A percentile compares a stretch with the other conserved stretches of the same genome.
These are phyloP conservation scores for Triops cancriformis DNA, from an alignment of 1,140 invertebrate genomes.

Conservation along the genomic window DNA sequence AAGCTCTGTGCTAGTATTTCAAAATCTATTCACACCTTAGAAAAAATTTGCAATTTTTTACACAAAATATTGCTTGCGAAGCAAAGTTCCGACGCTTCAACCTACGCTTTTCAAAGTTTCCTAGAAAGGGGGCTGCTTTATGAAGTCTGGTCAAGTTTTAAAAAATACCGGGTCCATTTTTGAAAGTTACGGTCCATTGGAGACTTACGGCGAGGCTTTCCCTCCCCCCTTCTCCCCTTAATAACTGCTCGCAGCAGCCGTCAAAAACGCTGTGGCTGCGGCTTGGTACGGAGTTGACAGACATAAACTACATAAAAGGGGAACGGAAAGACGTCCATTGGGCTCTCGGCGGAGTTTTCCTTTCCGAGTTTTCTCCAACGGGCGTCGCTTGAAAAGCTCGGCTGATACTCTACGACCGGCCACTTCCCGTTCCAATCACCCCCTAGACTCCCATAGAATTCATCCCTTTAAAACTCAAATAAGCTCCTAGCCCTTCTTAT, in stretches of 20 bases:
- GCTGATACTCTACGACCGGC: conserved; percentile 4
- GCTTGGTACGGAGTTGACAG: background rate
- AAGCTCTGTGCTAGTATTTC: background rate
- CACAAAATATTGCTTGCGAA: too few species aligned
- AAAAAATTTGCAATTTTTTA: too few species aligned
- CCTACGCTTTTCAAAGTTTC: background rate
- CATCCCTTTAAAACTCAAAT: conserved; percentile 6
- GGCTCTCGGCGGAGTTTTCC: conserved; percentile 1
- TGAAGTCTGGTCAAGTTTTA: background rate
- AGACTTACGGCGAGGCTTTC: background rate
- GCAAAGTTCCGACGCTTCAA: background rate
- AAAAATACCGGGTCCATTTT: background rate
- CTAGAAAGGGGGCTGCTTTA: background rate
- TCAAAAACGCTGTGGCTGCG: conserved; percentile 3
- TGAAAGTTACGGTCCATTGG: conserved; percentile 6
- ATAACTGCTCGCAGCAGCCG: conserved; percentile 8
- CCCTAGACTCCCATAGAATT: background rate
- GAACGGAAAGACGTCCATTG: background rate
- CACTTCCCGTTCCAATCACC: conserved; percentile 9
- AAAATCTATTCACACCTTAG: too few species aligned
- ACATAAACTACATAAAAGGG: background rate
- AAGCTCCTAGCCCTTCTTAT: conserved; percentile 7
- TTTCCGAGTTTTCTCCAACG: background rate
- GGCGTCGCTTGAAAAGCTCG: background rate
- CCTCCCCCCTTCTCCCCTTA: background rate